Evolutionary conservation across 2,797 vertebrate genomes (phyloP), one percentile per base, ranked within the genome.

Genomic region (Anabas testudineus): DNA sequence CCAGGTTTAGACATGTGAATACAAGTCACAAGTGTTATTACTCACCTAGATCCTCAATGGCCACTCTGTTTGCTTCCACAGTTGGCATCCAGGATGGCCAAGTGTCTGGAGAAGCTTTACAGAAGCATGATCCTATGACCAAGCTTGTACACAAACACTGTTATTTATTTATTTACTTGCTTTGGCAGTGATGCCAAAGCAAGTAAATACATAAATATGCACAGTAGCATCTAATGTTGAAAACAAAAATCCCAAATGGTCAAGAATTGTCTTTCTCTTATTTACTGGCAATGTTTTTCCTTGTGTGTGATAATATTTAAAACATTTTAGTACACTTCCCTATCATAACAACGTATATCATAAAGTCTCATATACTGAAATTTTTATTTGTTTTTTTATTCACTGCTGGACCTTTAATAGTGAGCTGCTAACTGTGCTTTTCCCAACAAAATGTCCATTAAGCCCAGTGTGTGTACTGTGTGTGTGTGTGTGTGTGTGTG

Each of bases 31-130:
- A 76, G 71, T 71, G 73, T 90, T 83, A 81, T 87, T 87, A 84
- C 78, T 85, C 84, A 89, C 82, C 82, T 87, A 78, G 47, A 74
- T 83, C 49, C 81, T 88, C 82, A 89, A 86, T 87, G 80, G 74
- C 54, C 43, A 43, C 68, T 73, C 80, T 85, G 80, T 87, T 49
- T 75, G 51, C 63, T 41, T 18, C 56, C 71, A 82, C 83, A 87
- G 74, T 87, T 52, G 82, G 67, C 49, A 76, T 10, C 10, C 53
- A 78, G 61, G 66, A 72, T 47, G 55, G 63, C 45, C 12, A 67
- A 63, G 56, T 62, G 65, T 72, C 59, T 54, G 46, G 14, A 48
- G 71, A 76, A 37, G 57, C 63, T 78, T 68, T 49, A 63, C 59
- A 78, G 59, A 75, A 39, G 37, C 42, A 39, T 68, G 58, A 51